A percentile compares a stretch with the other conserved stretches of the same genome.
Conservation (phyloP, 1,140 invertebrate genomes). For the Batillaria attramentaria region DNA sequence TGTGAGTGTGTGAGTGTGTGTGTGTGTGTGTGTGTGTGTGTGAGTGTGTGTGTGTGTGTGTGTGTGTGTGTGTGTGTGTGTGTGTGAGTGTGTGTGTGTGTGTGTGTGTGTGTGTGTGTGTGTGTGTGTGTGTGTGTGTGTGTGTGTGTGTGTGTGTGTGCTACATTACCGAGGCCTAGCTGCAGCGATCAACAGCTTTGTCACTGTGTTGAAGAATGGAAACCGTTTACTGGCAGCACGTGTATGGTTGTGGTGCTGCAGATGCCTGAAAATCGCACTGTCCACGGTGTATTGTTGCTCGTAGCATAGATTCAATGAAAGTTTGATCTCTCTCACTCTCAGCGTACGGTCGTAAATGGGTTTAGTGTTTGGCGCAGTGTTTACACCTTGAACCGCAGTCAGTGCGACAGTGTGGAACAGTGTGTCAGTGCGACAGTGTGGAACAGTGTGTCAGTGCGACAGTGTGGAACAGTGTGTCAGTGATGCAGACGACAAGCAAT, state of each 20-base stretch:
- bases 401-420: no score
- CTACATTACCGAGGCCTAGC: neutral
- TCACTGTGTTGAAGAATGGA: no score
- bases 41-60: neutral
- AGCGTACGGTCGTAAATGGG: no score
- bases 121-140: slow-evolving; percentile 2
- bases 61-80: neutral
- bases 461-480: no score
- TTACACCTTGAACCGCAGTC: no score
- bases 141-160: neutral
- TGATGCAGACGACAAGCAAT: no score
- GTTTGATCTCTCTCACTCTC: neutral
- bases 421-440: no score
- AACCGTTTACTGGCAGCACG: no score
- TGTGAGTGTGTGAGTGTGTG: neutral
- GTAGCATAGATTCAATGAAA: neutral
- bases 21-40: neutral
- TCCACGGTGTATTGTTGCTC: neutral
- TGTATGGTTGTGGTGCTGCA: neutral
- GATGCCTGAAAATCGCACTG: neutral
- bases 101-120: slow-evolving; percentile 2
- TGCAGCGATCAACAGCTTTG: neutral
- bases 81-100: neutral
- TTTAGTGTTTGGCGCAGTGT: no score
- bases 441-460: no score